A percentile compares a stretch with the other conserved stretches of the same genome.
Conservation (phyloP, 2,888 invertebrate species). For the Gerris lacustris region DNA sequence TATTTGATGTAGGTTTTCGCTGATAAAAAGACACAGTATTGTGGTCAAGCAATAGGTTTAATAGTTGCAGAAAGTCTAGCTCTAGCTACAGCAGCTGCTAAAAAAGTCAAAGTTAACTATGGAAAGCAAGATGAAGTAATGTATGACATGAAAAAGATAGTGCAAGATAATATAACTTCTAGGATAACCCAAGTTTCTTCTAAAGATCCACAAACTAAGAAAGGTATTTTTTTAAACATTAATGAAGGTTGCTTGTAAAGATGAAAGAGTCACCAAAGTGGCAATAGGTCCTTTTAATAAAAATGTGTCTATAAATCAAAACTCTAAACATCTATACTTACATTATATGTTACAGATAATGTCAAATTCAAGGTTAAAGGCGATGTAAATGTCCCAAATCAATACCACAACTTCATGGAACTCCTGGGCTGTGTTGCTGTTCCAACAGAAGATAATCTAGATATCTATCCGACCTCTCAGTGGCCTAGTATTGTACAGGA, state of each 20-base stretch:
- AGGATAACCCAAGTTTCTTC: conserved; percentile 24
- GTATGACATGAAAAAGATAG: conserved; percentile 20
- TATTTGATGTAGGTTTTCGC: conserved; percentile 27
- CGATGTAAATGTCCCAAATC: conserved; percentile 35
- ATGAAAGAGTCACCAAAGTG: neutral
- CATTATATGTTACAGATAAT: conserved; percentile 15
- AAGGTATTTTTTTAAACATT: conserved; percentile 6
- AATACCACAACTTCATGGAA: conserved; percentile 67
- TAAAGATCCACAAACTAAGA: conserved; percentile 12
- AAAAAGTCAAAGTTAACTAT: conserved; percentile 46
- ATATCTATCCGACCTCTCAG: conserved; percentile 52
- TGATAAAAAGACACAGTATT: conserved; percentile 42
- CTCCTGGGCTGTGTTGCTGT: conserved; percentile 52
- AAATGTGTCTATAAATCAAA: too few relatives aligned
- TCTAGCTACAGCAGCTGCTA: conserved; percentile 47
- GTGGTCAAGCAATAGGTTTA: conserved; percentile 63
- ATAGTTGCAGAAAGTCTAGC: conserved; percentile 52
- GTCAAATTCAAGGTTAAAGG: conserved; percentile 28
- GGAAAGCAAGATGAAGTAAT: conserved; percentile 36
- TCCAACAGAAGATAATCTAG: conserved; percentile 58
- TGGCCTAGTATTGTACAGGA: conserved; percentile 50
- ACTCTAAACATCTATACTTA: neutral
- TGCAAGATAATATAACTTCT: conserved; percentile 21
- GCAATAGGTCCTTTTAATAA: too few relatives aligned
- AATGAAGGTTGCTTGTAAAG: neutral